Evolutionary conservation across 2,888 invertebrate genomes (phyloP).

Genomic region (Trissolcus japonicus): DNA sequence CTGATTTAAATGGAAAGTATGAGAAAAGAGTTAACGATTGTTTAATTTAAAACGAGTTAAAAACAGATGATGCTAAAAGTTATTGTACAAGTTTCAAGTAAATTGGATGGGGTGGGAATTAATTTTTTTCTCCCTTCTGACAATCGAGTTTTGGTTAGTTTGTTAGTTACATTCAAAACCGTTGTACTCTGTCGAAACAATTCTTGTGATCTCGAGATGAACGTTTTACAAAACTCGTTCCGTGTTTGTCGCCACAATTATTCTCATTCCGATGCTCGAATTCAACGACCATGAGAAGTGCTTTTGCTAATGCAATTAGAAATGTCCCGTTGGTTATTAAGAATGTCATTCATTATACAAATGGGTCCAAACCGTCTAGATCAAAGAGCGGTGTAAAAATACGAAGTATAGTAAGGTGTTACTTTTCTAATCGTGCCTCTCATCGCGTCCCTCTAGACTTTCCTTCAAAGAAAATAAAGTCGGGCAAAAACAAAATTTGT

Average conservation of each 20-base stretch:
- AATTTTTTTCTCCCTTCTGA: not conserved
- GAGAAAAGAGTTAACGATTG: too few relatives aligned
- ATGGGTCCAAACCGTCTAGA: constrained; percentile 7
- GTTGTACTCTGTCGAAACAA: not conserved
- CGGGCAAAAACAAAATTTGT: too few relatives aligned
- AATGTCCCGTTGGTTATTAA: constrained; percentile 36
- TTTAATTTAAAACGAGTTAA: too few relatives aligned
- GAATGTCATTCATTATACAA: constrained; percentile 32
- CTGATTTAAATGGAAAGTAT: too few relatives aligned
- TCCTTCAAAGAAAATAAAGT: too few relatives aligned
- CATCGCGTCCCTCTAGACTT: too few relatives aligned
- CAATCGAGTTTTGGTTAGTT: not conserved
- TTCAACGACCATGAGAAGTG: constrained; percentile 24
- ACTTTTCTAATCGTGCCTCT: too few relatives aligned
- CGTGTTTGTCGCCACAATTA: constrained; percentile 29
- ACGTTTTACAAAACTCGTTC: constrained; percentile 13
- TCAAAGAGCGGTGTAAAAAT: not conserved
- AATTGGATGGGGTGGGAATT: too few relatives aligned
- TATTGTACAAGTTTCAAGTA: too few relatives aligned
- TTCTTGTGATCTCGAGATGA: constrained; percentile 11
- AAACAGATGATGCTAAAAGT: too few relatives aligned
- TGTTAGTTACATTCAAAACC: not conserved
- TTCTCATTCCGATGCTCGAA: constrained; percentile 21
- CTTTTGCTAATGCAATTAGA: constrained; percentile 35
- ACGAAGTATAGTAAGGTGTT: too few relatives aligned